A percentile compares a stretch with the other conserved stretches of the same genome.
Conservation (phyloP, 2,113 vertebrate genomes). For the Puma concolor region DNA sequence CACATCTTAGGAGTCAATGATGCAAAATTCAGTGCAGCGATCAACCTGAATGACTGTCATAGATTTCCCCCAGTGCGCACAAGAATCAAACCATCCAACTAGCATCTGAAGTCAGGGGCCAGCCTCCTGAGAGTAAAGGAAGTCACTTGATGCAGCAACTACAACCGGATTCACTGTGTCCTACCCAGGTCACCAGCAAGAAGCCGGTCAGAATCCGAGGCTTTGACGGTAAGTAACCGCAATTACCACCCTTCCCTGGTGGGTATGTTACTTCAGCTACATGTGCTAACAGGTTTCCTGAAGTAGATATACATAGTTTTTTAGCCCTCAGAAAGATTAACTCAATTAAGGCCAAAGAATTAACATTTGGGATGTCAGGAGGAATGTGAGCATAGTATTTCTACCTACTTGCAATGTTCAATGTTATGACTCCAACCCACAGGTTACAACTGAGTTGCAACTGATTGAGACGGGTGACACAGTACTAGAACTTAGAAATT, state of each 20-base stretch:
- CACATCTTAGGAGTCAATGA: background rate
- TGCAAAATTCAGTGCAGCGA: background rate
- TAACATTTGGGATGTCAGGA: background rate
- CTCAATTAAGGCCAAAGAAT: background rate
- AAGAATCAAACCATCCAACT: background rate
- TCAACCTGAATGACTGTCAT: background rate
- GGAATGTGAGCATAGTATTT: background rate
- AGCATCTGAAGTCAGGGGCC: background rate
- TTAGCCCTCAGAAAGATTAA: background rate
- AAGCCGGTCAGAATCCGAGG: background rate
- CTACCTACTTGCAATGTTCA: background rate
- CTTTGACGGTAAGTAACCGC: background rate
- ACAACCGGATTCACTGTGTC: background rate
- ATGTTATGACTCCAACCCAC: background rate
- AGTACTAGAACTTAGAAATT: background rate
- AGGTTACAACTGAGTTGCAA: background rate
- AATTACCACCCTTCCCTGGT: background rate
- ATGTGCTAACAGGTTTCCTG: background rate
- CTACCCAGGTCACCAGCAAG: background rate
- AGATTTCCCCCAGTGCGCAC: background rate
- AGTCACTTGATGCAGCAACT: background rate
- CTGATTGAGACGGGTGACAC: background rate
- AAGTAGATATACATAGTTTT: background rate
- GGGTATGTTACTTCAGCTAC: background rate
- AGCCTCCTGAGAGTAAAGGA: background rate